Conservation (phyloP, 1,140 invertebrate species). For the Drosophila yakuba region DNA sequence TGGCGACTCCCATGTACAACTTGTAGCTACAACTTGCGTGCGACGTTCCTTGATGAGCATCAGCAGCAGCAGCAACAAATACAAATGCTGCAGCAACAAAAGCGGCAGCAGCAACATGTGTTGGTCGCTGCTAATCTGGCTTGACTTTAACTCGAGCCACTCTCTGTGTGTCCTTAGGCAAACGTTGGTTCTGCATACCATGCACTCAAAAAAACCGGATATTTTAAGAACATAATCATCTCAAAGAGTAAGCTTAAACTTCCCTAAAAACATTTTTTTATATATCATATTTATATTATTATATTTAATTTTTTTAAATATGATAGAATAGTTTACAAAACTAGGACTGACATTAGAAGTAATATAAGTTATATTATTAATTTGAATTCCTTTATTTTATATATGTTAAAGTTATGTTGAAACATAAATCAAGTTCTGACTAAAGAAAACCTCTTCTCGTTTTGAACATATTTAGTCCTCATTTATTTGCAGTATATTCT, state of each 20-base stretch:
- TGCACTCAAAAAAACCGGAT: neutral
- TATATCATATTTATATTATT: too few relatives aligned
- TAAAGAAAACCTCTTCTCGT: too few relatives aligned
- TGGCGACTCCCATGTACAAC: constrained; percentile 61
- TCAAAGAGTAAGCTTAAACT: too few relatives aligned
- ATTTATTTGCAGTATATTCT: neutral
- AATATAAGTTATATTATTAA: too few relatives aligned
- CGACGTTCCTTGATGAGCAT: constrained; percentile 72
- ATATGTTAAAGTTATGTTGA: too few relatives aligned
- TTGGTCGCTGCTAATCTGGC: constrained; percentile 71
- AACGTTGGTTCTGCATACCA: neutral
- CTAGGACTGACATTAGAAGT: too few relatives aligned
- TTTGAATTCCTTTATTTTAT: too few relatives aligned
- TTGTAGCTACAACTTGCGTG: constrained; percentile 78
- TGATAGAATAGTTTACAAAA: too few relatives aligned
- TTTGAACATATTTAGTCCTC: too few relatives aligned
- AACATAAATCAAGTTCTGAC: too few relatives aligned
- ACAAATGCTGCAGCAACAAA: constrained; percentile 11
- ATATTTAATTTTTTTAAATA: too few relatives aligned
- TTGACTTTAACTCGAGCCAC: constrained; percentile 30
- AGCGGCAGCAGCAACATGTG: constrained; percentile 58
- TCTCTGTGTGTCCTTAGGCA: constrained; percentile 66
- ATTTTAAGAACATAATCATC: neutral
- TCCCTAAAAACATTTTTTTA: too few relatives aligned
- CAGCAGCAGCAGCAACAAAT: constrained; percentile 27